Base-by-base conservation (phyloP, 2,113 vertebrate species). In the Hemiprocne comata region DNA sequence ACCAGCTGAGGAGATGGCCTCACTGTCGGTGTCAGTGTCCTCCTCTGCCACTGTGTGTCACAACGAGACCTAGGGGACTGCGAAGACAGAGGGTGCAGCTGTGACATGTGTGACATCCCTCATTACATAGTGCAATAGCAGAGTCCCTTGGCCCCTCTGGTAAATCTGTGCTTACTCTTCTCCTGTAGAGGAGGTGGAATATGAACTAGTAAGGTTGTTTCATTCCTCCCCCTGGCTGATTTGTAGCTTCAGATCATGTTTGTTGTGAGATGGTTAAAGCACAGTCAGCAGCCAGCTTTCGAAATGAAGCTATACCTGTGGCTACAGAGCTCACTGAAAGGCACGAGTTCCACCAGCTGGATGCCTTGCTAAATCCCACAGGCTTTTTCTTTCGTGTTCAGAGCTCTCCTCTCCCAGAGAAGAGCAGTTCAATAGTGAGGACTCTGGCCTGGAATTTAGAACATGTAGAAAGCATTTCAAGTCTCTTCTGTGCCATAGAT, bases 281-380 rank as follows among this genome's bases (percentile, higher is more conserved):
- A 72, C 23, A 89, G 48, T 8, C 34, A 57, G 54, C 76, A 77
- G 54, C 18, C 69, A 31, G 62, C 46, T 58, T 61, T 57, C 0
- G 7, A 57, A 42, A 70, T 28, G 1, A 7, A 71, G 53, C 33
- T 70, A 17, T 70, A 38, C 38, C 46, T 83, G 57, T 48, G 64
- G 51, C 33, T 71, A 42, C 57, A 40, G 57, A 2, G 6, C 46
- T 25, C 29, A 11, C 46, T 23, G 40, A 51, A 75, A 66, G 29
- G 17, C 28, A 15, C 34, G 42, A 24, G 17, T 61, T 71, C 17
- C 57, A 80, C 34, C 25, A 80, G 11, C 8, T 0, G 0, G 55
- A 66, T 34, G 28, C 28, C 29, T 58, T 53, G 28, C 25, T 61
- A 76, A 76, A 55, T 60, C 57, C 66, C 3, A 0, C 5, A 48